These are phyloP conservation scores for Osedax frankpressi DNA, from an alignment of 2,888 invertebrate genomes.

Conservation along the genomic window DNA sequence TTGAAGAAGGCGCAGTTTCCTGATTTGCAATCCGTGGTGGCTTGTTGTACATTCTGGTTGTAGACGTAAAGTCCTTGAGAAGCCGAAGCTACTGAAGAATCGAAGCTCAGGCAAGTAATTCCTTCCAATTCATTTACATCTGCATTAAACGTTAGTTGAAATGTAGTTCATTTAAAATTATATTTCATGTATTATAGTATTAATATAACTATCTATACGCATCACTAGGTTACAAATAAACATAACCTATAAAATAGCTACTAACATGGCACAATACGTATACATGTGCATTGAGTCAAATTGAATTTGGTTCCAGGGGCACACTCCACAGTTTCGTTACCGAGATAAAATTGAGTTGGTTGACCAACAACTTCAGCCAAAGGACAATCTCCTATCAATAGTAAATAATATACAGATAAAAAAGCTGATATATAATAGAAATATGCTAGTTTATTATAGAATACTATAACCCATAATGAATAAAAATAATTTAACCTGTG, in stretches of 20 bases:
- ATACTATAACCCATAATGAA: too few relatives aligned
- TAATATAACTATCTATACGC: too few relatives aligned
- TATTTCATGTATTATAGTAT: too few relatives aligned
- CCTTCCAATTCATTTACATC: too few relatives aligned
- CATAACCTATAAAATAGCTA: too few relatives aligned
- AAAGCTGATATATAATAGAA: too few relatives aligned
- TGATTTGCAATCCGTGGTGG: neutral
- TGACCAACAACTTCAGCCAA: neutral
- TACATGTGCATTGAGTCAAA: neutral
- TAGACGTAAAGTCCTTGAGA: neutral
- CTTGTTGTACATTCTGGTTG: neutral
- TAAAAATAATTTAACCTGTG: neutral
- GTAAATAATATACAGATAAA: too few relatives aligned
- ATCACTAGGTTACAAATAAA: too few relatives aligned
- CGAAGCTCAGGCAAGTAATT: neutral
- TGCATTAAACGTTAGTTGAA: too few relatives aligned
- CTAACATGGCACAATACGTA: neutral
- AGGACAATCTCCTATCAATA: neutral
- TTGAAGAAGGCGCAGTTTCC: conserved; percentile 2
- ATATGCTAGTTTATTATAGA: too few relatives aligned
- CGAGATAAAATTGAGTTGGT: neutral
- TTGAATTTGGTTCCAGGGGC: conserved; percentile 5
- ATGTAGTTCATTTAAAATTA: too few relatives aligned
- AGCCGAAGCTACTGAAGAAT: neutral
- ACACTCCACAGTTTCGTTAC: conserved; percentile 3